These are phyloP conservation scores for Lottia scabra DNA, from an alignment of 2,888 invertebrate species.

Conservation along the genomic window DNA sequence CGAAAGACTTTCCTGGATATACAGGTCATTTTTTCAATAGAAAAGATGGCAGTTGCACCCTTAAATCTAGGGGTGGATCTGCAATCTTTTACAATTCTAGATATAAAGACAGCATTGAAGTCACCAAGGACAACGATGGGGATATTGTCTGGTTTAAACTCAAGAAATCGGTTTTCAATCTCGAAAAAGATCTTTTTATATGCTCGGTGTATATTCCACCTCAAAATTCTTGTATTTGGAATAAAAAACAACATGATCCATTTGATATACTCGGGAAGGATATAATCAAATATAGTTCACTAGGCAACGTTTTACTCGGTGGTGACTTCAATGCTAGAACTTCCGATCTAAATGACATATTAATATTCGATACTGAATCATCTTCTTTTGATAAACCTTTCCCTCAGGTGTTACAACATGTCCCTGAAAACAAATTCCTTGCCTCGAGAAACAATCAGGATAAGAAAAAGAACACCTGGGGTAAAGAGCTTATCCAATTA, in stretches of 20 bases:
- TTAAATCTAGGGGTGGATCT: not conserved
- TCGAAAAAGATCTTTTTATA: constrained; percentile 19
- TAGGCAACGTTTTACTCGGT: constrained; percentile 8
- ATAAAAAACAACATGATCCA: constrained; percentile 7
- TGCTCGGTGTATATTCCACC: constrained; percentile 15
- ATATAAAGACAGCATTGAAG: not conserved
- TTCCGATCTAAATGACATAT: not conserved
- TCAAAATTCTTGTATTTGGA: constrained; percentile 6
- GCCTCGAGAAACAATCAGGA: constrained; percentile 3
- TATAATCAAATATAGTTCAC: not conserved
- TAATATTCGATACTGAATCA: not conserved
- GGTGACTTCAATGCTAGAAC: constrained; percentile 17
- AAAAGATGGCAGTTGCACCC: not conserved
- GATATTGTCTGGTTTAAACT: constrained; percentile 11
- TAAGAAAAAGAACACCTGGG: constrained; percentile 11
- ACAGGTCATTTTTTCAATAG: not conserved
- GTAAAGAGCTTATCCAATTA: constrained; percentile 14
- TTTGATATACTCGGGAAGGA: constrained; percentile 10
- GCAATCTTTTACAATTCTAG: not conserved
- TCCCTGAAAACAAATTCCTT: not conserved
- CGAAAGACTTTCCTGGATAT: not conserved
- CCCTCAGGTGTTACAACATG: not conserved
- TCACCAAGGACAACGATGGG: not conserved
- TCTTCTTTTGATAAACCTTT: not conserved
- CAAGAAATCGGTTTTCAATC: constrained; percentile 15